Evolutionary conservation across 1,140 invertebrate species (phyloP), one percentile per base, ranked within the genome.

Genomic region (Mylabris phalerata): DNA sequence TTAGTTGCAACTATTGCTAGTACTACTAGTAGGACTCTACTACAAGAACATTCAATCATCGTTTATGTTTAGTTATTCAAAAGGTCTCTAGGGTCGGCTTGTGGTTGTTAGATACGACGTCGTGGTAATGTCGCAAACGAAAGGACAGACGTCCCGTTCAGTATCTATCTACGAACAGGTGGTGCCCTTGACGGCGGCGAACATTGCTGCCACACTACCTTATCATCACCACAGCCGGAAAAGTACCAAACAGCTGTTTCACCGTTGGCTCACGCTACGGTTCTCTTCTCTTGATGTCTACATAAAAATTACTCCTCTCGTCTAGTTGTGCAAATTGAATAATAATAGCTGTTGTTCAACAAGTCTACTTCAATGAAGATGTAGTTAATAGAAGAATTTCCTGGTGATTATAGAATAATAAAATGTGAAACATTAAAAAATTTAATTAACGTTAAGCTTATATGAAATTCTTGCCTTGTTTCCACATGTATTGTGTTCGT

Each of bases 101-200:
- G 41, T 42, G 41, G 9, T 10, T 3, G 41, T 10, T 42, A 42
- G 9, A 42, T 19, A 19, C 19, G 19, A 19, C 19, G 19, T 19
- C 19, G 9, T 7, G 5, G 9, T 11, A 9, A 10, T 42, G 41
- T 11, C 10, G 11, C 41, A 42, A 42, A 3, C 41, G 9, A n/a
- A 11, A 42, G 41, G 41, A n/a, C 41, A 42, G 11, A 42, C 38
- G 56, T 41, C 47, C 47, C 59, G 55, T 56, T 47, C 55, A 47
- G 62, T 64, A 61, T 55, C 59, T 52, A 52, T 61, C 4, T 32
- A 32, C 59, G 62, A 64, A 61, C 62, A 64, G 62, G 62, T 64
- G 62, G 62, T 61, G 62, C 59, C 62, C 62, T 64, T 60, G 62
- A 58, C 62, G 56, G 41, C 45, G 19, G 32, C 32, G 32, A 32